Conservation (phyloP, 2,888 invertebrate genomes). For the Cylloceria caligata region DNA sequence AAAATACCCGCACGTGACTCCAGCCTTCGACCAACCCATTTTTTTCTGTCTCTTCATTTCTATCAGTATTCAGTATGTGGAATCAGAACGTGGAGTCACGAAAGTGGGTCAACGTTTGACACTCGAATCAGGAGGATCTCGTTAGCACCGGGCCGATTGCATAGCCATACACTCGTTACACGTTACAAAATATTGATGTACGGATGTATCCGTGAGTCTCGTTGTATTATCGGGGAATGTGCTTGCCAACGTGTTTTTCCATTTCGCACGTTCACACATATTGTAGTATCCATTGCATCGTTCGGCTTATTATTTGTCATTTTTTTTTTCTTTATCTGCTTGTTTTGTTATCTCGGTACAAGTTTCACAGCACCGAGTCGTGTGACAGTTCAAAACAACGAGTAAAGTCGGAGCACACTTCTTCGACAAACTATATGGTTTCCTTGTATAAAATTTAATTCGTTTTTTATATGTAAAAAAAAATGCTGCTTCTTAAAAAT, state of each 20-base stretch:
- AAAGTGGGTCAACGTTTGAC: conserved; percentile 39
- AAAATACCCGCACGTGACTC: neutral
- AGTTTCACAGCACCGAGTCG: neutral
- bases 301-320: conserved; percentile 9
- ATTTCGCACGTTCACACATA: conserved; percentile 30
- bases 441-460: neutral
- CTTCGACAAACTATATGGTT: neutral
- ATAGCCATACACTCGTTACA: neutral
- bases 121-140: conserved; percentile 18
- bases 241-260: conserved; percentile 51
- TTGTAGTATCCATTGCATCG: conserved; percentile 5
- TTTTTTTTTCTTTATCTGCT: conserved; percentile 18
- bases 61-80: neutral
- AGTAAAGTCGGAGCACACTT: neutral
- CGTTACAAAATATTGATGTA: neutral
- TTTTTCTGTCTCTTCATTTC: neutral
- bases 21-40: neutral
- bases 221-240: conserved; percentile 53
- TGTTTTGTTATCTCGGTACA: conserved; percentile 26
- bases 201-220: conserved; percentile 8
- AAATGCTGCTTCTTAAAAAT: neutral
- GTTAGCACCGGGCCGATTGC: conserved; percentile 25
- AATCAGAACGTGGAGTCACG: neutral
- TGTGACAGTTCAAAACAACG: neutral
- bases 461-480: neutral